Conservation (phyloP, 2,888 invertebrate genomes). For the Morpho achilles region DNA sequence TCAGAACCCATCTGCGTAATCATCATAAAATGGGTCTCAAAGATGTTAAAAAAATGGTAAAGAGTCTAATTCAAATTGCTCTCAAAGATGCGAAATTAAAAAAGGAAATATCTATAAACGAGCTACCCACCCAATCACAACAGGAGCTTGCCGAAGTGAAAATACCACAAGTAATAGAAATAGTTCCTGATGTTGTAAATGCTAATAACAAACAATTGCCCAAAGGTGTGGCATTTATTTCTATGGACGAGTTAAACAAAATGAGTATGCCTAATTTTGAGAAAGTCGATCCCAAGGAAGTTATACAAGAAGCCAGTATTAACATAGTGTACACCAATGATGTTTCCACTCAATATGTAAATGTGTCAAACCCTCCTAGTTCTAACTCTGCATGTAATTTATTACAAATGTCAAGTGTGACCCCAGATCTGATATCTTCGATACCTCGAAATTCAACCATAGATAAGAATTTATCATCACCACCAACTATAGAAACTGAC, state of each 20-base stretch:
- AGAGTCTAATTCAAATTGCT: constrained; percentile 72
- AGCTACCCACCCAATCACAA: constrained; percentile 31
- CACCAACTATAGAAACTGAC: constrained; percentile 32
- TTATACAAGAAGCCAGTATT: constrained; percentile 71
- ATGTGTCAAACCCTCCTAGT: constrained; percentile 45
- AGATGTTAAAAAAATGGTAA: constrained; percentile 80
- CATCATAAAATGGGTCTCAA: constrained; percentile 83
- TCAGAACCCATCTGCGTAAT: constrained; percentile 81
- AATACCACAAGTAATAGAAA: constrained; percentile 71
- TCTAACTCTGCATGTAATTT: constrained; percentile 47
- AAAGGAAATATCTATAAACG: constrained; percentile 47
- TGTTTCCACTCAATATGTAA: constrained; percentile 57
- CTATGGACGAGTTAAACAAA: constrained; percentile 66
- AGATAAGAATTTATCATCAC: constrained; percentile 35
- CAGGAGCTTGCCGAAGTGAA: constrained; percentile 52
- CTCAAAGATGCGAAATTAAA: constrained; percentile 66
- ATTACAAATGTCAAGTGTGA: constrained; percentile 57
- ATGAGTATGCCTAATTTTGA: constrained; percentile 73
- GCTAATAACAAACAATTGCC: constrained; percentile 50
- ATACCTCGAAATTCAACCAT: constrained; percentile 42
- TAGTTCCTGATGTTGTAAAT: constrained; percentile 55
- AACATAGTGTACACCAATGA: constrained; percentile 71
- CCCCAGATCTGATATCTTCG: constrained; percentile 69
- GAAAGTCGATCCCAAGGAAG: constrained; percentile 68
- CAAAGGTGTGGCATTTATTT: constrained; percentile 66